phyloP scores from a whole-genome alignment of 2,797 vertebrate species.

The Bucorvus abyssinicus region DNA sequence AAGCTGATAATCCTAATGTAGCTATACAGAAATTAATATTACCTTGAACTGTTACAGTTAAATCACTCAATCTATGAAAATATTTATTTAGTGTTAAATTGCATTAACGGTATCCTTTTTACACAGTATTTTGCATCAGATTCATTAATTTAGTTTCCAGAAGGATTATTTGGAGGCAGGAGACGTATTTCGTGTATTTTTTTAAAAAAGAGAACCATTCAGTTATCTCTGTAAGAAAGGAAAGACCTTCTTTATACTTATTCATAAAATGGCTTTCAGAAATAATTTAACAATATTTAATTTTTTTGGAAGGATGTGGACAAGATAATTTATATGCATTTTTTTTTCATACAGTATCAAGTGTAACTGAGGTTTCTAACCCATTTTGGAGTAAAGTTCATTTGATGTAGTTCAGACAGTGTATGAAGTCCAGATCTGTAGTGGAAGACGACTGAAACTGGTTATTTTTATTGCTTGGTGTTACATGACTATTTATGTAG shows the following conservation, averaged over 20 bases:
- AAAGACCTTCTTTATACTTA: neutral
- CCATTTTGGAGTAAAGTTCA: neutral
- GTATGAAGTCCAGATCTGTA: neutral
- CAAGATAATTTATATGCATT: neutral
- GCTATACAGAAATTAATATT: neutral
- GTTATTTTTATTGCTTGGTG: neutral
- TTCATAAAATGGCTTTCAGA: neutral
- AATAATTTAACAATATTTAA: neutral
- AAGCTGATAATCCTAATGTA: neutral
- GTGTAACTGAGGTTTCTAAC: neutral
- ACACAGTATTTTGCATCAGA: neutral
- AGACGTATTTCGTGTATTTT: neutral
- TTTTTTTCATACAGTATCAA: neutral
- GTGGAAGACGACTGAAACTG: neutral
- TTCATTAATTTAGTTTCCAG: neutral
- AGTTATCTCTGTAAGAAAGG: neutral
- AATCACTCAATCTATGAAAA: neutral
- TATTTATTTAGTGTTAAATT: neutral
- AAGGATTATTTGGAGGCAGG: neutral
- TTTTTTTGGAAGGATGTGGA: neutral
- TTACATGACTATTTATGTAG: neutral
- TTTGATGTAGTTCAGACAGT: neutral
- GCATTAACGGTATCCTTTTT: neutral
- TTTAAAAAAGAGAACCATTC: neutral
- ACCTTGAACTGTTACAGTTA: neutral